Evolutionary conservation across 2,888 invertebrate genomes (phyloP), one percentile per base, ranked within the genome.

Genomic region (Drosophila helvetica): DNA sequence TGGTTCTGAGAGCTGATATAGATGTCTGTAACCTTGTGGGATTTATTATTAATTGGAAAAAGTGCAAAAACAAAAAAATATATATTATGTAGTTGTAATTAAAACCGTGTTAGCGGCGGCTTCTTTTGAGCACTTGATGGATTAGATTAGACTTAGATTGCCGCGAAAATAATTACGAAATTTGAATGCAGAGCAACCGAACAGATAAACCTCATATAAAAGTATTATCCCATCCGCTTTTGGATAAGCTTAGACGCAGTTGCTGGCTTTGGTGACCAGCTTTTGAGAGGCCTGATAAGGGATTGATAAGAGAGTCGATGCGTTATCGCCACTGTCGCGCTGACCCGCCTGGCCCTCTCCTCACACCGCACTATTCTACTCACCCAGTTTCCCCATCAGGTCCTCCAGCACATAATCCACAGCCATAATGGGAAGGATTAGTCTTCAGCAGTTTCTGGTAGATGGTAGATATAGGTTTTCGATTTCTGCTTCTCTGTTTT

Each of bases 341-440:
- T 63, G 73, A 78, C 58, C 80, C 70, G 27, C 22, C 43, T 4
- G 30, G 47, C 22, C 43, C 30, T 55, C 67, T 8, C n/a, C 19
- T 4, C 18, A 43, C 5, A 17, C 50, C 51, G 12, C 18, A 27
- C 30, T n/a, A n/a, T n/a, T n/a, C n/a, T 7, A 76, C 91, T 93
- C 85, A 95, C 94, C 94, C 84, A 95, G 92, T 90, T 94, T 94
- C 83, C 94, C 94, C 95, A 95, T 94, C 90, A 94, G 93, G 80
- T 94, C 94, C 88, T 95, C 94, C 61, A 95, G 89, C 30, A 94
- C 94, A 86, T 93, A 93, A 92, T 94, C 94, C 90, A 94, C 94
- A 87, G 94, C 94, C 94, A 94, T 94, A 58, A 50, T 79, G 50
- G 5, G 7, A 38, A n/a, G n/a, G 15, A 6, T 38, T 7, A 7